These are phyloP conservation scores for Ciconia stormi DNA, from an alignment of 2,113 vertebrate species.

Conservation along the genomic window DNA sequence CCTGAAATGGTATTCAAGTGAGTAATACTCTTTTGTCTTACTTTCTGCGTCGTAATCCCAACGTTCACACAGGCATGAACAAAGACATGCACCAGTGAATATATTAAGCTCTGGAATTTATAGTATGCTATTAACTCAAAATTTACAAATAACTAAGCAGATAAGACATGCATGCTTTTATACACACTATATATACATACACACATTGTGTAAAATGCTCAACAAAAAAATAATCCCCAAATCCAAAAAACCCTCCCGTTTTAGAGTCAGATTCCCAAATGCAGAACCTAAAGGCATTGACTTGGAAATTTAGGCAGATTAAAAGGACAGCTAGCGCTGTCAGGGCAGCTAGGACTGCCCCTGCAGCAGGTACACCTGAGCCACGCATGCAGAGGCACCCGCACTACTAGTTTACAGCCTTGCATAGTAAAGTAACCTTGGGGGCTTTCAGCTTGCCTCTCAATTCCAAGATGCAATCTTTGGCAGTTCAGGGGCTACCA, in stretches of 20 bases:
- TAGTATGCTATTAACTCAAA: constrained; percentile 7
- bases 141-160: constrained; percentile 17
- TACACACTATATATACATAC: neutral
- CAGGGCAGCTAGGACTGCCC: too few species aligned
- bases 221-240: neutral
- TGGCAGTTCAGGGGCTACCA: neutral
- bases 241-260: neutral
- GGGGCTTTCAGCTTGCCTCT: neutral
- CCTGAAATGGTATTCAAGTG: constrained; percentile 37
- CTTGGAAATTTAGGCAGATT: neutral
- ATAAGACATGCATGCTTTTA: neutral
- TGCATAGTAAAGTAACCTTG: neutral
- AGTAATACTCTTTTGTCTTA: constrained; percentile 53
- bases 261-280: neutral
- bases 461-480: neutral
- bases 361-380: neutral
- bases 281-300: neutral
- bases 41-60: neutral
- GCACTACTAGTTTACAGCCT: fast-evolving
- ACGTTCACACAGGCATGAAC: constrained; percentile 39
- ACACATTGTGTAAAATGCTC: neutral
- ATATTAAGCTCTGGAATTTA: constrained; percentile 34
- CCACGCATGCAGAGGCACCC: neutral
- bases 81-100: constrained; percentile 14
- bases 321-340: neutral